Base-by-base conservation (phyloP, 2,797 vertebrate genomes). In the Rhynchonycteris naso region DNA sequence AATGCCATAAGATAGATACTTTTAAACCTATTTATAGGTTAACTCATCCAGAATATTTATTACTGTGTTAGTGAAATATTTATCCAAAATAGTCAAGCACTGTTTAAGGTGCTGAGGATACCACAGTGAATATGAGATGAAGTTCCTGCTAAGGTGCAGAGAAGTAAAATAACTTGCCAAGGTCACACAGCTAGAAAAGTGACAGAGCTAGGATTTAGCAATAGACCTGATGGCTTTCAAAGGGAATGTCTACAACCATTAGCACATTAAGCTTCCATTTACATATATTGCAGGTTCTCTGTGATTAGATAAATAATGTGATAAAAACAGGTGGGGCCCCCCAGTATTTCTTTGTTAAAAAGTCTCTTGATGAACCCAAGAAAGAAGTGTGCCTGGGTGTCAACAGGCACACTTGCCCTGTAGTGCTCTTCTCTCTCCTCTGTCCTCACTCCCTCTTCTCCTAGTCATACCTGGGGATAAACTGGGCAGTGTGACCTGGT, bases 271-370 rank as follows among this genome's bases (percentile, higher is more conserved):
- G 13, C 35, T 71, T 9, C 52, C 15, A 16, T 61, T 88, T 81
- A 69, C 7, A 65, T 93, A 71, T 61, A 52, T 33, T 87, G 16
- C 4, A 13, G 89, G 56, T 54, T 88, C 59, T 84, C 66, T 92
- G 47, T 84, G 74, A 85, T 71, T 92, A 72, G 4, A 35, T 74
- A 75, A 87, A 76, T 85, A 72, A 74, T 84, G 66, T 78, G 56
- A 90, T 69, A 82, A 92, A 93, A 92, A 84, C 56, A 79, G 58
- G 19, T 92, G 14, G 21, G n/a, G 59, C 12, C 15, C 68, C 18
- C 12, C 21, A 59, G 18, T 79, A 90, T 94, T 88, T 78, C 21
- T 84, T 91, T 86, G 71, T 94, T 90, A 47, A 75, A 88, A 88
- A 71, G n/a, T 3, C 38, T 91, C 65, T 94, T 69, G 63, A 83